Percentiles rank a stretch among this genome's conserved stretches.
phyloP scores from a whole-genome alignment of 2,888 invertebrate genomes.

The Seira ritae region DNA sequence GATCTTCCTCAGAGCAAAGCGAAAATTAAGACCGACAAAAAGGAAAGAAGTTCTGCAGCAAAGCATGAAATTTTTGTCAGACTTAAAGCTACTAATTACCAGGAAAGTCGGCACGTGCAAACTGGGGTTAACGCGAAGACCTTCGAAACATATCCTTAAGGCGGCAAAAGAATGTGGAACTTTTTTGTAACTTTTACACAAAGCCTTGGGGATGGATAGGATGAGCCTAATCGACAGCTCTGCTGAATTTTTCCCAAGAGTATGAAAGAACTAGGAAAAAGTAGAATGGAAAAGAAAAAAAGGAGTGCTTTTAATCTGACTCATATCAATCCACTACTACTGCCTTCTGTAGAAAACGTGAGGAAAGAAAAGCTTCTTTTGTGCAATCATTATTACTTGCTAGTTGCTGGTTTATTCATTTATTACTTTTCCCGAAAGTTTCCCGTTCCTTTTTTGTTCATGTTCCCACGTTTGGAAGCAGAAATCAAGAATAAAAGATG shows the following conservation, averaged over 20 bases:
- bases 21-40: conserved; percentile 17
- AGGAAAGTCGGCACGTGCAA: conserved; percentile 35
- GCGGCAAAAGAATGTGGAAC: no score
- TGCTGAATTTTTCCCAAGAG: conserved; percentile 41
- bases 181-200: no score
- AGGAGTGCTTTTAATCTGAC: conserved; percentile 43
- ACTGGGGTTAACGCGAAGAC: background rate
- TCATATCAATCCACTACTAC: conserved; percentile 31
- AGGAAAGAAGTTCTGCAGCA: conserved; percentile 14
- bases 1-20: background rate
- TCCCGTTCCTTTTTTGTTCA: background rate
- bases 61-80: conserved; percentile 37
- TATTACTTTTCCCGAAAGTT: conserved; percentile 23
- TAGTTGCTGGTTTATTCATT: conserved; percentile 10
- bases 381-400: background rate
- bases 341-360: background rate
- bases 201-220: no score
- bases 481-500: no score
- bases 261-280: conserved; percentile 10
- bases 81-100: conserved; percentile 34
- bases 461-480: background rate
- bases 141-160: no score
- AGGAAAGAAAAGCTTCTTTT: background rate
- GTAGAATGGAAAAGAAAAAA: conserved; percentile 28
- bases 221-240: conserved; percentile 46